These are phyloP conservation scores for Polia nebulosa DNA, from an alignment of 2,888 invertebrate species.

Conservation along the genomic window DNA sequence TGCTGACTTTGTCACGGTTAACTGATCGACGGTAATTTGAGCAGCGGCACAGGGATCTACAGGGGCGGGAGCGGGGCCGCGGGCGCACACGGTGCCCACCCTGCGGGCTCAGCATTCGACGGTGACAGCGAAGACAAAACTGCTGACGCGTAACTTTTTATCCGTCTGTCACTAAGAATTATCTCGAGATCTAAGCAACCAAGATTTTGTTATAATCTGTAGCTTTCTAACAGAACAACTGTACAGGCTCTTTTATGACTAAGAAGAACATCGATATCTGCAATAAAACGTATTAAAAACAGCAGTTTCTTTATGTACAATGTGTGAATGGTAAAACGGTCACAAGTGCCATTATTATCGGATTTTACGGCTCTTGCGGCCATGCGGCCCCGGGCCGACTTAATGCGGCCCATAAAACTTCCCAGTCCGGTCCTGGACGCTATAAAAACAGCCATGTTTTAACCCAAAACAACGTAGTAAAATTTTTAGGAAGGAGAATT, in stretches of 20 bases:
- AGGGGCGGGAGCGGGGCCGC: no score
- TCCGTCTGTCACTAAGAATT: no score
- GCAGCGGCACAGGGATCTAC: no score
- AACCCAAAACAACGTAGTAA: conserved; percentile 44
- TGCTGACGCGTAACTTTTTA: no score
- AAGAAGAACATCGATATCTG: conserved; percentile 22
- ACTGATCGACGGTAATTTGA: no score
- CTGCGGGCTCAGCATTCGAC: no score
- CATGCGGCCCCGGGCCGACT: conserved; percentile 47
- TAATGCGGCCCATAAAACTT: conserved; percentile 63
- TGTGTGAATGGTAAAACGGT: conserved; percentile 52
- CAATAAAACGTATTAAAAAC: conserved; percentile 42
- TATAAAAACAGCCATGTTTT: conserved; percentile 52
- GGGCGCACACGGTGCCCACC: no score
- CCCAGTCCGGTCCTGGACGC: conserved; percentile 34
- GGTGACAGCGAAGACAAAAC: no score
- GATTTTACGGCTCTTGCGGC: conserved; percentile 68
- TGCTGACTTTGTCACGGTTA: no score
- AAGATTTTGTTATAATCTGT: background rate
- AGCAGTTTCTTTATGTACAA: conserved; percentile 35
- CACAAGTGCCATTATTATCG: conserved; percentile 62
- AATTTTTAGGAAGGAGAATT: conserved; percentile 44
- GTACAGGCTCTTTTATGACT: conserved; percentile 3
- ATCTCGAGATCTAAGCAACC: background rate
- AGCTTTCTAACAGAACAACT: background rate